Base-by-base conservation (phyloP, 2,113 vertebrate species). In the Cyrtonyx montezumae region DNA sequence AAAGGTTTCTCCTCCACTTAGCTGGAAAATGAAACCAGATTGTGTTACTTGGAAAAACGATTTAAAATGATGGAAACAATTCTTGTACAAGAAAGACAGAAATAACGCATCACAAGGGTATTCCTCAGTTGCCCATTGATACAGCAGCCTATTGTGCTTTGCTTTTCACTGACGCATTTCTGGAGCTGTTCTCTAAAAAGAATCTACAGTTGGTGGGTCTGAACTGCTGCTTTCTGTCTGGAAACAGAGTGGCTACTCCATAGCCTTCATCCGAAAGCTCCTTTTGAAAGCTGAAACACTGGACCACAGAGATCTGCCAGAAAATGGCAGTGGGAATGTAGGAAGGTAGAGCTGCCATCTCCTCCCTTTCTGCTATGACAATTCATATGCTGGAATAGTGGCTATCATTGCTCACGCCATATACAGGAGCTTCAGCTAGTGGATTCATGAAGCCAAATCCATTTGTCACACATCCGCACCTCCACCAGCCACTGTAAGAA, bases 141-240 rank as follows among this genome's bases (percentile, higher is more conserved):
- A 91, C 79, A 94, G 88, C 91, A 85, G 87, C 82, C 76, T 90
- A 3, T 88, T 95, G 84, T 94, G 79, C 69, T 79, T 30, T 1
- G 93, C 84, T 46, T 80, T 91, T 89, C 86, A 66, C 87, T 79
- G 78, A 83, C 66, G 91, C 71, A 69, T 87, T 94, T 92, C 81
- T 87, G 82, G 84, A 55, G 42, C 8, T 70, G 81, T 53, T 78
- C 73, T 91, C 79, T 88, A 58, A 95, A 94, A 92, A 66, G 76
- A 80, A 78, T 93, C 91, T 66, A 58, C 75, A 91, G 93, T 88
- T 40, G 45, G 34, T 37, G 71, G 49, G 71, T 45, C 74, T 96
- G 87, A 91, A 90, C 73, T 88, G 84, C 90, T 94, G 91, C 85
- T 94, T 87, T 92, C 92, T 94, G 91, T 94, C 94, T 88, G 87